Percentiles rank a stretch among this genome's conserved stretches.
These are phyloP conservation scores for Sus cebifrons DNA, from an alignment of 2,797 vertebrate genomes.

Conservation along the genomic window DNA sequence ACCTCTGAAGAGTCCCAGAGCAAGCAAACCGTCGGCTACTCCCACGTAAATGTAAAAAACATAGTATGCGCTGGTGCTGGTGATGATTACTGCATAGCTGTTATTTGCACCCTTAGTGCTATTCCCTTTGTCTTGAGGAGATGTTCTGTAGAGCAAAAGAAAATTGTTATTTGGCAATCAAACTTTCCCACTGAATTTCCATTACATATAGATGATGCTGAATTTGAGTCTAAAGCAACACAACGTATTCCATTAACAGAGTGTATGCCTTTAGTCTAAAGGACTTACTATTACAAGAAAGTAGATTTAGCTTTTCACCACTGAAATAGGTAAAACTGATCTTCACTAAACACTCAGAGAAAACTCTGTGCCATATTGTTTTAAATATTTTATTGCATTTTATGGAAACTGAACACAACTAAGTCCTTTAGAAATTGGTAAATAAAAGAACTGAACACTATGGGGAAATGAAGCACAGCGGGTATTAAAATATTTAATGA, in stretches of 20 bases:
- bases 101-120: conserved; percentile 19
- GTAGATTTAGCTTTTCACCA: conserved; percentile 22
- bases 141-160: conserved; percentile 78
- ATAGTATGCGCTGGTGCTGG: conserved; percentile 94
- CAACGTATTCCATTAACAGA: not conserved
- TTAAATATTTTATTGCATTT: conserved; percentile 37
- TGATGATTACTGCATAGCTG: conserved; percentile 91
- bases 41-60: conserved; percentile 98
- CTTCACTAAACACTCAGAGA: conserved; percentile 39
- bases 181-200: not conserved
- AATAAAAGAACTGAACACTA: conserved; percentile 35
- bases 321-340: not conserved
- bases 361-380: not conserved
- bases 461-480: not conserved
- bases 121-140: conserved; percentile 60
- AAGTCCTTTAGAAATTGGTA: conserved; percentile 5
- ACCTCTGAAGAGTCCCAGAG: conserved; percentile 95
- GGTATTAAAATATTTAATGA: conserved; percentile 45
- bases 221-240: conserved; percentile 52
- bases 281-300: conserved; percentile 2
- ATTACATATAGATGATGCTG: conserved; percentile 1
- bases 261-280: not conserved
- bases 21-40: conserved; percentile 96
- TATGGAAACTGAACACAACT: conserved; percentile 32
- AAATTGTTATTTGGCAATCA: conserved; percentile 58